phyloP scores from a whole-genome alignment of 2,797 vertebrate genomes.

The Myotis daubentonii region DNA sequence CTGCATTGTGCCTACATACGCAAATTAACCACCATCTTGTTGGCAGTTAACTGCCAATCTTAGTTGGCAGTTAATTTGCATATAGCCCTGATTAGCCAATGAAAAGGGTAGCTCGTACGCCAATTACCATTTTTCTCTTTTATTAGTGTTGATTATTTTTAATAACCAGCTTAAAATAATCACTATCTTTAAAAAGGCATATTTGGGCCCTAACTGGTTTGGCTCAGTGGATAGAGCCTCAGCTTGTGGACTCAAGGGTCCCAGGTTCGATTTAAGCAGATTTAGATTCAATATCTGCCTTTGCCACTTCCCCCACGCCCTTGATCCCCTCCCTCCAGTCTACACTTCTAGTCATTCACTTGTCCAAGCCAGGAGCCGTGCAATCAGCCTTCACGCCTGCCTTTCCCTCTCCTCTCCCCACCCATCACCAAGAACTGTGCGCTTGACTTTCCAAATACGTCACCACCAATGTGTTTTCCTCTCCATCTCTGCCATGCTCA shows the following conservation, averaged over 20 bases:
- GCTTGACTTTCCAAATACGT: neutral
- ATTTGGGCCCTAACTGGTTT: neutral
- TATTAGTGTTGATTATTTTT: no score
- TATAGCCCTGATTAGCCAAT: no score
- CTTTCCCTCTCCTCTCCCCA: neutral
- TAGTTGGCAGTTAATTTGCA: no score
- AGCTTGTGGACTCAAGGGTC: no score
- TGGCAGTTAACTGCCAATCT: no score
- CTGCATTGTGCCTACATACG: no score
- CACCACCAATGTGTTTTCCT: neutral
- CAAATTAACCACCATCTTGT: no score
- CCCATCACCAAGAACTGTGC: neutral
- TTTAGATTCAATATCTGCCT: neutral
- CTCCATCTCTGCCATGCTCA: rapidly evolving
- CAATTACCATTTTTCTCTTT: no score
- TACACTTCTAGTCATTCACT: no score
- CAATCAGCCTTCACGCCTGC: neutral
- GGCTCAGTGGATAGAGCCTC: no score
- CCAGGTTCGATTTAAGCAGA: neutral
- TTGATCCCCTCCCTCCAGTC: no score
- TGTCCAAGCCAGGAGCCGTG: neutral
- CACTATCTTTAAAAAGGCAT: neutral
- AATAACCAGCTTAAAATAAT: neutral
- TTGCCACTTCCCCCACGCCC: neutral
- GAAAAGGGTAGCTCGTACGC: no score